Conservation (phyloP, 1,140 invertebrate species). For the Fopius arisanus region DNA sequence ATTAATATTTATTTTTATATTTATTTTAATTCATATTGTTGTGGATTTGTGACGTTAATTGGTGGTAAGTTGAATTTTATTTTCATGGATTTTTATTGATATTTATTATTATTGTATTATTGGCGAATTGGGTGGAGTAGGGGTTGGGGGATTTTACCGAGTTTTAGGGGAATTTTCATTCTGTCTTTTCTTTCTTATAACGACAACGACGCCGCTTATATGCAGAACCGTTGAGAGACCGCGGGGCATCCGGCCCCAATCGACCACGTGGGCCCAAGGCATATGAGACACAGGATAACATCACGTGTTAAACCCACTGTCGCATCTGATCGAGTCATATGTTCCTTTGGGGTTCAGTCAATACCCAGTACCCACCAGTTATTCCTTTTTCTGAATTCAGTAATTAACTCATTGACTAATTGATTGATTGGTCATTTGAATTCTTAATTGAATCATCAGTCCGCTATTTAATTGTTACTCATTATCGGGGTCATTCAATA, state of each 20-base stretch:
- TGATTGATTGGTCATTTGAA: too few relatives aligned
- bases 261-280: not conserved
- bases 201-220: constrained; percentile 10
- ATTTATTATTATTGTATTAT: not conserved
- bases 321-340: constrained; percentile 7
- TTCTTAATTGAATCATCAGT: too few relatives aligned
- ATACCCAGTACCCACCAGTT: not conserved
- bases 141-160: not conserved
- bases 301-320: not conserved
- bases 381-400: not conserved
- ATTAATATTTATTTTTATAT: not conserved
- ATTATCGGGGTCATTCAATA: too few relatives aligned
- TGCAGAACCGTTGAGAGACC: not conserved
- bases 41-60: not conserved
- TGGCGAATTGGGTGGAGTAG: not conserved
- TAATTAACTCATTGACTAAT: too few relatives aligned
- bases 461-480: too few relatives aligned
- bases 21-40: not conserved
- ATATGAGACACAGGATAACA: constrained; percentile 2
- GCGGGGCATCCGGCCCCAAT: constrained; percentile 2
- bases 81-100: not conserved
- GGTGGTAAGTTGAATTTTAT: not conserved
- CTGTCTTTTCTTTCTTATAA: not conserved
- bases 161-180: not conserved
- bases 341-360: not conserved